phyloP scores from a whole-genome alignment of 1,140 invertebrate genomes.

The Wasmannia auropunctata region DNA sequence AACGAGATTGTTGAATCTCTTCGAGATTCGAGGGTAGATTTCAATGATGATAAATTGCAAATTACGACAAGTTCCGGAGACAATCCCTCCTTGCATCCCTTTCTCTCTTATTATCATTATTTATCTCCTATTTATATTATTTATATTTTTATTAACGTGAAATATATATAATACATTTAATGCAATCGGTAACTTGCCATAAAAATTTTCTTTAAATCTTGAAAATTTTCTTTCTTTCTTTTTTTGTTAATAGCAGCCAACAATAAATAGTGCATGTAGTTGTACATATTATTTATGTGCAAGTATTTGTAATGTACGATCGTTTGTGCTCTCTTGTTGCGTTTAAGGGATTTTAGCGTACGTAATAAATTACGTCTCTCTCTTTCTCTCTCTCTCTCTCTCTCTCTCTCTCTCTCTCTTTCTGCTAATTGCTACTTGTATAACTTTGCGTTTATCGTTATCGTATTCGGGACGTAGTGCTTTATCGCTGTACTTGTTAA shows the following conservation, averaged over 20 bases:
- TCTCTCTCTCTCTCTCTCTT: neutral
- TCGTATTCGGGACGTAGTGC: neutral
- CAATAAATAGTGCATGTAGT: too few species aligned
- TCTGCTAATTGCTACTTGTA: slow-evolving; percentile 13
- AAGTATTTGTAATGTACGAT: neutral
- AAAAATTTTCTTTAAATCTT: neutral
- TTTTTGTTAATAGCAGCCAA: neutral
- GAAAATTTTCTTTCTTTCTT: neutral
- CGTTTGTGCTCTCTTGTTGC: neutral
- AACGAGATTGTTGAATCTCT: slow-evolving; percentile 20
- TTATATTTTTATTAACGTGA: neutral
- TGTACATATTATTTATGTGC: neutral
- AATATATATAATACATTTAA: neutral
- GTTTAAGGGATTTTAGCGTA: neutral
- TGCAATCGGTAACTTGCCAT: neutral
- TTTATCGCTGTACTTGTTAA: slow-evolving; percentile 27
- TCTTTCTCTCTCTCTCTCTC: neutral
- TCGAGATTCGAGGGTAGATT: neutral
- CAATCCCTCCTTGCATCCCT: neutral
- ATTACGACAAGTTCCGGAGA: neutral
- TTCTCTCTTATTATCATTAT: neutral
- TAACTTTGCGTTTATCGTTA: neutral
- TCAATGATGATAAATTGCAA: slow-evolving; percentile 17
- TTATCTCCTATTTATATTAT: too few species aligned
- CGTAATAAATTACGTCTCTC: neutral